These are phyloP conservation scores for Dichetophora obliterata DNA, from an alignment of 2,888 invertebrate genomes.

Conservation along the genomic window DNA sequence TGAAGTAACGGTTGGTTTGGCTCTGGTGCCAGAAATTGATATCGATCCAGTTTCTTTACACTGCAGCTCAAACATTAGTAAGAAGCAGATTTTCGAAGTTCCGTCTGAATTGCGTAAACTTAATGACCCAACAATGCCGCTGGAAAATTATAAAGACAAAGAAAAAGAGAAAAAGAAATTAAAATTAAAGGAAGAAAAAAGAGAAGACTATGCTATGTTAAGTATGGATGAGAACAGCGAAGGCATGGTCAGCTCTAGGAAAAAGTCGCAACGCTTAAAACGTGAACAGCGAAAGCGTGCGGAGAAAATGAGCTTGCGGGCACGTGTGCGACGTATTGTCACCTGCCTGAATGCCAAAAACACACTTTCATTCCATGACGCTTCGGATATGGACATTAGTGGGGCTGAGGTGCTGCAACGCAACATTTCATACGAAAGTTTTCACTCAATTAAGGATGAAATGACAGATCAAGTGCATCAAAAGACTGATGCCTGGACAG, in stretches of 20 bases:
- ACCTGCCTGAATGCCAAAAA: conserved; percentile 41
- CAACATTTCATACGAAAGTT: conserved; percentile 53
- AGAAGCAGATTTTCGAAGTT: conserved; percentile 53
- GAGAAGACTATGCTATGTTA: not conserved
- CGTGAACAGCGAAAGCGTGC: not conserved
- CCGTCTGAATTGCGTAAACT: conserved; percentile 55
- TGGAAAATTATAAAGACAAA: not conserved
- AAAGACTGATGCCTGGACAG: conserved; percentile 46
- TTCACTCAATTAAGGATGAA: conserved; percentile 55
- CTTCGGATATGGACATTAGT: conserved; percentile 39
- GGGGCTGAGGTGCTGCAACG: conserved; percentile 49
- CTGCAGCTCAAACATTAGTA: conserved; percentile 8
- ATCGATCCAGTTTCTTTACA: conserved; percentile 34
- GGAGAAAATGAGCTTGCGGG: conserved; percentile 43
- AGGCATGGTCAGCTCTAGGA: not conserved
- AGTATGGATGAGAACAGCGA: not conserved
- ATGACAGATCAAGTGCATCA: conserved; percentile 20
- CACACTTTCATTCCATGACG: conserved; percentile 28
- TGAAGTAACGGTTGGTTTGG: conserved; percentile 12
- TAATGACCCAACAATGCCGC: conserved; percentile 6
- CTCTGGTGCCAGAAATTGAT: conserved; percentile 43
- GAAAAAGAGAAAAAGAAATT: not conserved
- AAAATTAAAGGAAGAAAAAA: not conserved
- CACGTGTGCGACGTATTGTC: conserved; percentile 52
- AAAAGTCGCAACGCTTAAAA: not conserved